phyloP scores from a whole-genome alignment of 2,797 vertebrate genomes.

The Delichon dasypus region DNA sequence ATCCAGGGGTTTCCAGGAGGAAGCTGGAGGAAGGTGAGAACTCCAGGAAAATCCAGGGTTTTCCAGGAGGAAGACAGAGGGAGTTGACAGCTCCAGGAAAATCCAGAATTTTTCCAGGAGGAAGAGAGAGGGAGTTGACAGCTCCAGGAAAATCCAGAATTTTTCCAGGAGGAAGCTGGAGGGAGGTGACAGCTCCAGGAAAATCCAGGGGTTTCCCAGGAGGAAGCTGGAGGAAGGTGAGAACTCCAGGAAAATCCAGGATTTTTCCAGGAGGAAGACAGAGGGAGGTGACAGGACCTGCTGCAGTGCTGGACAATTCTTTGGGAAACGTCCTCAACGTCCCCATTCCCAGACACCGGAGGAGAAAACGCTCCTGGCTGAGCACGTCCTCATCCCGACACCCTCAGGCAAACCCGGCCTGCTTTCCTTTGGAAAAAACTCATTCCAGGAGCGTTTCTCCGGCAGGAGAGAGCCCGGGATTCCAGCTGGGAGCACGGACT shows the following conservation, averaged over 20 bases:
- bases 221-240: too few relatives aligned
- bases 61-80: too few relatives aligned
- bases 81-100: not conserved
- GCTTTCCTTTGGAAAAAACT: not conserved
- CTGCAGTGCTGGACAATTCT: too few relatives aligned
- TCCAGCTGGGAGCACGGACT: not conserved
- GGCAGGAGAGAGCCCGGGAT: fast-evolving
- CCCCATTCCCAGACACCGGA: not conserved
- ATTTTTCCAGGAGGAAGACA: too few relatives aligned
- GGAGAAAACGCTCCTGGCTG: not conserved
- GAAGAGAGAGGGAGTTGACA: not conserved
- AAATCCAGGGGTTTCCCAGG: not conserved
- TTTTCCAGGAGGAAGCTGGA: too few relatives aligned
- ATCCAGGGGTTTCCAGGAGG: too few relatives aligned
- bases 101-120: not conserved
- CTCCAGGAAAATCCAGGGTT: too few relatives aligned
- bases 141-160: not conserved
- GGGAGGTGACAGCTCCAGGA: not conserved
- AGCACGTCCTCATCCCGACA: not conserved
- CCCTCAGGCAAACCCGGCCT: too few relatives aligned
- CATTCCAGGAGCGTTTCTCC: fast-evolving
- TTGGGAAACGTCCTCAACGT: not conserved
- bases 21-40: too few relatives aligned
- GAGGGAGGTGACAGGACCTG: not conserved
- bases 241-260: too few relatives aligned